Evolutionary conservation across 1,140 invertebrate species (phyloP).

Genomic region (Eriocheir sinensis): DNA sequence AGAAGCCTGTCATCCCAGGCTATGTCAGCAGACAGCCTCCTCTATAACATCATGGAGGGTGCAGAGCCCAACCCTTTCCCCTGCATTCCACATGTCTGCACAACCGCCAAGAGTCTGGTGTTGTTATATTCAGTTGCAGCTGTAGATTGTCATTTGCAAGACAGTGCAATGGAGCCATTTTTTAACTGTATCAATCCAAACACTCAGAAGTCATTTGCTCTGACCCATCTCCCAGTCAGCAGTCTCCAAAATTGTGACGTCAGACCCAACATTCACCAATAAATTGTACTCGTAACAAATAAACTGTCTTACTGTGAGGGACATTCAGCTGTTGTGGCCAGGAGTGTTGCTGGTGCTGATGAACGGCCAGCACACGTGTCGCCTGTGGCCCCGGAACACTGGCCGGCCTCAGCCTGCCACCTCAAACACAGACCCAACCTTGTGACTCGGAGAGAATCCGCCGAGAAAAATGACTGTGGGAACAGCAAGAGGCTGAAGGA

Average conservation of each 20-base stretch:
- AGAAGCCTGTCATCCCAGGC: conserved; percentile 74
- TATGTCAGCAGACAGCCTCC: conserved; percentile 79
- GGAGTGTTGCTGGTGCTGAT: conserved; percentile 89
- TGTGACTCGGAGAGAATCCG: conserved; percentile 81
- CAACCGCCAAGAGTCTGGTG: conserved; percentile 70
- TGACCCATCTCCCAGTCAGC: conserved; percentile 18
- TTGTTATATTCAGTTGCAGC: conserved; percentile 76
- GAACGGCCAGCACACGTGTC: conserved; percentile 89
- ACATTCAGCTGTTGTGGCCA: conserved; percentile 89
- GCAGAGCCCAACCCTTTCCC: conserved; percentile 70
- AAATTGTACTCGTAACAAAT: conserved; percentile 76
- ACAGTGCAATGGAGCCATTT: conserved; percentile 64
- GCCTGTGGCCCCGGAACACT: conserved; percentile 89
- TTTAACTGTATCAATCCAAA: conserved; percentile 63
- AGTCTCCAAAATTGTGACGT: neutral
- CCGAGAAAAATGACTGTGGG: conserved; percentile 52
- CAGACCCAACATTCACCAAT: conserved; percentile 72
- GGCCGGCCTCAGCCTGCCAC: conserved; percentile 89
- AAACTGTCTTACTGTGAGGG: conserved; percentile 85
- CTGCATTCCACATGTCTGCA: conserved; percentile 75
- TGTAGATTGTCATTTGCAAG: conserved; percentile 61
- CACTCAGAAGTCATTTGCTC: conserved; percentile 44
- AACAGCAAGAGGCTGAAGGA: conserved; percentile 53
- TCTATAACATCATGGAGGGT: conserved; percentile 74
- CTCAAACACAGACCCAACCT: conserved; percentile 92